Base-by-base conservation (phyloP, 2,888 invertebrate species). In the Synanthedon myopaeformis region DNA sequence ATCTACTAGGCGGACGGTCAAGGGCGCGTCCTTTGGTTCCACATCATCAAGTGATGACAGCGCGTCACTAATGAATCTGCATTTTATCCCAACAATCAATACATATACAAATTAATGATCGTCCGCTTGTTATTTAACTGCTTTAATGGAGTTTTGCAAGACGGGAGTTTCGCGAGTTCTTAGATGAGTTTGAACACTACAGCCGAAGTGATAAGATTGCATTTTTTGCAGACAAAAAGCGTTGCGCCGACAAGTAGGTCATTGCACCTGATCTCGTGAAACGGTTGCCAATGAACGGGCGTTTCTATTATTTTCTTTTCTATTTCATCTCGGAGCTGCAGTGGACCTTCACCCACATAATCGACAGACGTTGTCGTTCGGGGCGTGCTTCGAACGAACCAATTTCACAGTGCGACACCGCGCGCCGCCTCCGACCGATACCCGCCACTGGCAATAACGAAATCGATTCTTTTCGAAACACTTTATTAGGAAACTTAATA, bases 401-500 rank as follows among this genome's bases (percentile, higher is more conserved):
- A 68, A 77, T 82, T 81, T 82, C 81, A 82, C 77, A 82, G 71
- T 64, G 66, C 73, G 61, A 51, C 62, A 62, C 45, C 23, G 49
- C 12, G 49, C n/a, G 5, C 14, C 45, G 45, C 45, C 49, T 17
- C 56, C 59, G 62, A 68, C 67, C 66, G 70, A 65, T 66, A 63
- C 69, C 63, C 63, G 57, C 60, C 66, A 65, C 66, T 63, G 62
- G 60, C 64, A 72, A 69, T 73, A 79, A 80, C 75, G 79, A 82
- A 83, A 82, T 70, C 69, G 62, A 66, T 64, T 64, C 63, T 82
- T 84, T 78, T 78, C 75, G 80, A 83, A 82, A 85, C 67, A 59
- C 61, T 85, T 86, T 85, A 86, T 85, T 85, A 77, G 69, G 85
- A 83, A 85, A 86, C 80, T 76, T 79, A 81, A 69, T 71, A 65